A percentile compares a stretch with the other conserved stretches of the same genome.
Conservation (phyloP, 2,888 invertebrate genomes). For the Drosophila imparisetae region DNA sequence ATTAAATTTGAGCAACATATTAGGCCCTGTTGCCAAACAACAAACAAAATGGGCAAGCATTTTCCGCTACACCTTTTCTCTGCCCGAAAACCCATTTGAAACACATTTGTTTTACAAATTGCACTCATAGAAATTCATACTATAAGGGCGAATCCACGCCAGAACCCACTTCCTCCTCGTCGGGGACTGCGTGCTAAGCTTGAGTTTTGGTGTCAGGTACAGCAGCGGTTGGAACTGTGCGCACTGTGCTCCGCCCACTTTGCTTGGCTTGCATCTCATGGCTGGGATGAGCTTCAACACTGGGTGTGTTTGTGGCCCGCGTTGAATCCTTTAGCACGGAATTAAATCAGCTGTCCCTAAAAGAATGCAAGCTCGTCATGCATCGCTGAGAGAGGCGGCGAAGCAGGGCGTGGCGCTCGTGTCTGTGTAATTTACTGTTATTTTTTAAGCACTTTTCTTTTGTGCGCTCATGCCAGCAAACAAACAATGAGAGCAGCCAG, state of each 20-base stretch:
- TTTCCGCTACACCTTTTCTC: neutral
- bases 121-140: constrained; percentile 49
- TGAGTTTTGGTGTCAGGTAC: constrained; percentile 48
- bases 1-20: neutral
- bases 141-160: constrained; percentile 4
- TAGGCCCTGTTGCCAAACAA: neutral
- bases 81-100: constrained; percentile 42
- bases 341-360: constrained; percentile 75
- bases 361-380: constrained; percentile 78
- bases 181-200: constrained; percentile 37
- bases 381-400: constrained; percentile 50
- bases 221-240: constrained; percentile 48
- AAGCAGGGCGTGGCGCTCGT: constrained; percentile 40
- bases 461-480: constrained; percentile 50
- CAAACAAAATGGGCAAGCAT: neutral
- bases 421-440: constrained; percentile 75
- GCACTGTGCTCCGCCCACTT: constrained; percentile 41
- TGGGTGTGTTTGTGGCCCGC: constrained; percentile 7
- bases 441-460: constrained; percentile 77
- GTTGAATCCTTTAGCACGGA: constrained; percentile 45
- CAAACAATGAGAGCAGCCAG: constrained; percentile 26
- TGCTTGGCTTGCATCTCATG: constrained; percentile 21
- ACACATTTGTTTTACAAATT: constrained; percentile 37
- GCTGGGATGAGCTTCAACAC: constrained; percentile 32
- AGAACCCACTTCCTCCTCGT: neutral